phyloP scores from a whole-genome alignment of 2,888 invertebrate genomes.

The Diplazon laetatorius region DNA sequence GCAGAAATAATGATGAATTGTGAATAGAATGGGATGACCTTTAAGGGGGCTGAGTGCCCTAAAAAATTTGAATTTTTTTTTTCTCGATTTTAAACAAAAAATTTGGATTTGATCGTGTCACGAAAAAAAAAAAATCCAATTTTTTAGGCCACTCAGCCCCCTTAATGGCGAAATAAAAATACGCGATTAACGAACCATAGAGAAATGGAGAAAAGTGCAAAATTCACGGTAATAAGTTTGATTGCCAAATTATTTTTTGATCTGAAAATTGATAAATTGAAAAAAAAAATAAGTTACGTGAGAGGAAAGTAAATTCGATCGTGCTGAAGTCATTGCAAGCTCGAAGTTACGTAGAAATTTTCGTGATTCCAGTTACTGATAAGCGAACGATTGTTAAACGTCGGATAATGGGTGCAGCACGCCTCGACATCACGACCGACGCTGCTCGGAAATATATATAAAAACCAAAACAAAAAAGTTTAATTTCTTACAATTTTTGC shows the following conservation, averaged over 20 bases:
- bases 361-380: conserved; percentile 6
- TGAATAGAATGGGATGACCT: no score
- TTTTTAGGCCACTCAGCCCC: no score
- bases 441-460: not conserved
- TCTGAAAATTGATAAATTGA: not conserved
- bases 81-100: no score
- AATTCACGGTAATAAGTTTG: not conserved
- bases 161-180: not conserved
- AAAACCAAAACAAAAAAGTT: no score
- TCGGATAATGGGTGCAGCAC: conserved; percentile 18
- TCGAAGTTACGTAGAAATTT: not conserved
- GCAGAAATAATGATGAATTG: no score
- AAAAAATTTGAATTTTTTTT: no score
- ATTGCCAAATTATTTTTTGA: not conserved
- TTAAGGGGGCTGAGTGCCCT: no score
- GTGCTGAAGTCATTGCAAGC: not conserved
- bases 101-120: no score
- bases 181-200: not conserved
- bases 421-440: conserved; percentile 2
- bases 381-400: conserved; percentile 7
- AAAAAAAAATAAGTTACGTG: not conserved
- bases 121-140: no score
- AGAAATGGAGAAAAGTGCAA: not conserved
- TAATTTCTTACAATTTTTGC: no score
- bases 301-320: not conserved